These are phyloP conservation scores for Crotalus tigris DNA, from an alignment of 2,113 vertebrate genomes.

Conservation along the genomic window DNA sequence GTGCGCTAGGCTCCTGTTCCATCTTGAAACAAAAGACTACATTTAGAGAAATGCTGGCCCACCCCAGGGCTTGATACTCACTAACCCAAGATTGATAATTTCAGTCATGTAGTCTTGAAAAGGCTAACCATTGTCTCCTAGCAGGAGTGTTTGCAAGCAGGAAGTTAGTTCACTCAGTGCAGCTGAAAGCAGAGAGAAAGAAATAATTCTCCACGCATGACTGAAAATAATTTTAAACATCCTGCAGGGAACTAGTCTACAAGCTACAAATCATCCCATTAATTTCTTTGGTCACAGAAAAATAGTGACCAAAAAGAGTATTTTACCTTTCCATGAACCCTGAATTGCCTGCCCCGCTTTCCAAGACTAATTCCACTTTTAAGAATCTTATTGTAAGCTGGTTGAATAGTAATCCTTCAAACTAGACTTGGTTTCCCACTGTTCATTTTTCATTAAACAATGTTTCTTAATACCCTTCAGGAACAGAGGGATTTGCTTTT, in stretches of 20 bases:
- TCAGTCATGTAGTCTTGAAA: background rate
- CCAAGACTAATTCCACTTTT: constrained; percentile 47
- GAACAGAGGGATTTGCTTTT: background rate
- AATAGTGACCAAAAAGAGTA: background rate
- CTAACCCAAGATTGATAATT: background rate
- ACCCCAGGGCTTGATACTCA: background rate
- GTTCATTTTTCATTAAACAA: constrained; percentile 21
- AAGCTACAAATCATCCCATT: background rate
- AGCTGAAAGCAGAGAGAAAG: background rate
- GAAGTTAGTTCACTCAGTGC: background rate
- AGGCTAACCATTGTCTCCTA: background rate
- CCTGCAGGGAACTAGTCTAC: background rate
- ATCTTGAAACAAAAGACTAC: background rate
- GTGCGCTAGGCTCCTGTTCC: no score
- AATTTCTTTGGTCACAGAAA: background rate
- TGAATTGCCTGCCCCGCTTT: constrained; percentile 46
- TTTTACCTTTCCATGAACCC: rapidly evolving
- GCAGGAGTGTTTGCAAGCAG: background rate
- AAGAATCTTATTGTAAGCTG: constrained; percentile 52
- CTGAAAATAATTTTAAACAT: background rate
- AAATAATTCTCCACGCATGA: background rate
- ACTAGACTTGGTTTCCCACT: constrained; percentile 17
- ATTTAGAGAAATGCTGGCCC: background rate
- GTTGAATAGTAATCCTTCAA: constrained; percentile 20
- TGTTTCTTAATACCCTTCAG: background rate